Percentiles rank a stretch among this genome's conserved stretches.
Evolutionary conservation across 2,113 vertebrate genomes (phyloP).

Genomic region (Colistium nudipinnis): DNA sequence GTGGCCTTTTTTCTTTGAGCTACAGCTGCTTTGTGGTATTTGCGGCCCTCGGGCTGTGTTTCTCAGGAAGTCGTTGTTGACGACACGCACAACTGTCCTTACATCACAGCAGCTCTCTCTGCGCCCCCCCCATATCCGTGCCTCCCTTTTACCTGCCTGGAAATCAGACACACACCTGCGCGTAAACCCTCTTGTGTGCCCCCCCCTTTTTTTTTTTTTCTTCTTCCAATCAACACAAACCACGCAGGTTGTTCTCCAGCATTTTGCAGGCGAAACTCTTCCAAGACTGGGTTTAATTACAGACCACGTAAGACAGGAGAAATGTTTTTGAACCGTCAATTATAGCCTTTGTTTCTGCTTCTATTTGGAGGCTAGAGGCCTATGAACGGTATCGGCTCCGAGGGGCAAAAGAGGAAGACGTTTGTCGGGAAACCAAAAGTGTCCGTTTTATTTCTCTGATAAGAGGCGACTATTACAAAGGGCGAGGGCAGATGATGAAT

Average conservation of each 20-base stretch:
- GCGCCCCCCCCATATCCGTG: slow-evolving; percentile 28
- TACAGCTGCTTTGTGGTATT: slow-evolving; percentile 71
- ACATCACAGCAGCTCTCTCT: slow-evolving; percentile 54
- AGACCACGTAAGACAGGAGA: slow-evolving; percentile 49
- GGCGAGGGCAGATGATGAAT: slow-evolving; percentile 35
- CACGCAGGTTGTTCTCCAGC: slow-evolving; percentile 43
- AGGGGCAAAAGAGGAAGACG: neutral
- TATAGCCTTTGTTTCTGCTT: slow-evolving; percentile 61
- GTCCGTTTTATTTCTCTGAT: slow-evolving; percentile 19
- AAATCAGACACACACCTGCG: slow-evolving; percentile 54
- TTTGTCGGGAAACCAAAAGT: slow-evolving; percentile 22
- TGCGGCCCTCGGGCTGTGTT: slow-evolving; percentile 51
- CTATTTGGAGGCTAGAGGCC: slow-evolving; percentile 51
- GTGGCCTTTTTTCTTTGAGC: slow-evolving; percentile 32
- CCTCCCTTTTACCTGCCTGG: slow-evolving; percentile 13
- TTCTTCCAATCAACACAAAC: slow-evolving; percentile 41
- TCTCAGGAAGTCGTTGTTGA: slow-evolving; percentile 61
- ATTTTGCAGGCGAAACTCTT: slow-evolving; percentile 51
- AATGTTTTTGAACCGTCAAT: slow-evolving; percentile 57
- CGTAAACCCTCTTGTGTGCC: too few species aligned
- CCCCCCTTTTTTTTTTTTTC: too few species aligned
- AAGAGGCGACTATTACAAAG: slow-evolving; percentile 29
- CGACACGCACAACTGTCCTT: slow-evolving; percentile 59
- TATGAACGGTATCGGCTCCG: slow-evolving; percentile 32
- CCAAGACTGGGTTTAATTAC: slow-evolving; percentile 66